A percentile compares a stretch with the other conserved stretches of the same genome.
Conservation (phyloP, 2,888 invertebrate species). For the Noctua janthina region DNA sequence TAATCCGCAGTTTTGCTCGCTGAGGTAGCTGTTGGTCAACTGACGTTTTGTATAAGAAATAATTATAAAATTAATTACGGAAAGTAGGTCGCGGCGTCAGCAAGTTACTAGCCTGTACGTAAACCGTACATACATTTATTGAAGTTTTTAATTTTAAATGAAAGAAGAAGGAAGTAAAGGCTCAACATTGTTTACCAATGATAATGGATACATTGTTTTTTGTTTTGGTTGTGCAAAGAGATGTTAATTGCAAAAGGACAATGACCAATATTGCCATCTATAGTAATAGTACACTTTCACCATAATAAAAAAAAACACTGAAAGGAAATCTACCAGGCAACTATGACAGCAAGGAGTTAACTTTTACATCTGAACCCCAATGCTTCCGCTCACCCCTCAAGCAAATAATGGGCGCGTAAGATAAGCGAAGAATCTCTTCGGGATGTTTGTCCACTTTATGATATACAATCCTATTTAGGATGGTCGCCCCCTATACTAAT, state of each 20-base stretch:
- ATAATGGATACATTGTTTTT: not conserved
- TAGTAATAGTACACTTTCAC: not conserved
- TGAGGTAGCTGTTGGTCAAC: too few species aligned
- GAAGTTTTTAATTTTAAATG: not conserved
- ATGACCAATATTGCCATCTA: not conserved
- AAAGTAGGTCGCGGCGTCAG: too few species aligned
- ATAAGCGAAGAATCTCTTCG: constrained; percentile 56
- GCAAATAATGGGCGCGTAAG: constrained; percentile 54
- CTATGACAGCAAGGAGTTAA: constrained; percentile 8
- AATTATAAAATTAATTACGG: too few species aligned
- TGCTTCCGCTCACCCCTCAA: constrained; percentile 33
- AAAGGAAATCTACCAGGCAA: constrained; percentile 23
- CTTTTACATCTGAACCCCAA: constrained; percentile 18
- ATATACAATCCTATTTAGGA: constrained; percentile 46
- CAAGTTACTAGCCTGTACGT: too few species aligned
- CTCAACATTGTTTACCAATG: not conserved
- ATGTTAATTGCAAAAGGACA: not conserved
- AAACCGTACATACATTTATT: too few species aligned
- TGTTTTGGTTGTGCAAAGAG: not conserved
- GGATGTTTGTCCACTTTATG: constrained; percentile 55
- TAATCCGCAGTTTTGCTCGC: too few species aligned
- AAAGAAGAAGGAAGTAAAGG: not conserved
- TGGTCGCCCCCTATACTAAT: constrained; percentile 33
- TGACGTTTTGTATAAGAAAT: too few species aligned
- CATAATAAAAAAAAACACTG: constrained; percentile 10